A percentile compares a stretch with the other conserved stretches of the same genome.
These are phyloP conservation scores for Corapipo altera DNA, from an alignment of 2,113 vertebrate species.

Conservation along the genomic window DNA sequence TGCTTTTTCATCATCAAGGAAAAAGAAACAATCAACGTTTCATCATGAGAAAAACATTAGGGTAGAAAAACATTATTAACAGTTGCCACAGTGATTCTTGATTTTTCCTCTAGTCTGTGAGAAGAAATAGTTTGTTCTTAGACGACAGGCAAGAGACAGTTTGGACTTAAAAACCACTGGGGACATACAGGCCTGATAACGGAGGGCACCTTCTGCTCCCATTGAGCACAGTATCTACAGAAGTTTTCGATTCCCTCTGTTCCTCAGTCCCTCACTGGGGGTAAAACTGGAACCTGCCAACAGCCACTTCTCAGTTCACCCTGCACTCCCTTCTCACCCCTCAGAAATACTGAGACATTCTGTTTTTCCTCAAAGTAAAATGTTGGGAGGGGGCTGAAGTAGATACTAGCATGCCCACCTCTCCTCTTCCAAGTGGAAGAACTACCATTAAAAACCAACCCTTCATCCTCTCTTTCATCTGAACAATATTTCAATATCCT, in stretches of 20 bases:
- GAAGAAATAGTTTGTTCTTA: background rate
- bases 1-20: background rate
- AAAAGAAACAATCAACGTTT: slow-evolving; percentile 16
- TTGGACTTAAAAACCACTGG: background rate
- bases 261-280: background rate
- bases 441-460: background rate
- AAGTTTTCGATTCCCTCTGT: background rate
- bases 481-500: background rate
- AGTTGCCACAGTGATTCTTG: background rate
- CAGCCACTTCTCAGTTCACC: background rate
- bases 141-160: background rate
- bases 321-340: background rate
- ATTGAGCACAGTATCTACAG: background rate
- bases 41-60: background rate
- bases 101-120: background rate
- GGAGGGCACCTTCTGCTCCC: background rate
- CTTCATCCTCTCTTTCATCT: background rate
- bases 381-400: rapidly evolving
- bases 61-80: background rate
- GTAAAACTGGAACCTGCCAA: background rate
- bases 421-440: background rate
- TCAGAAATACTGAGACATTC: background rate
- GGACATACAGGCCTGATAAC: background rate
- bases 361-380: background rate
- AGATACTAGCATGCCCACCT: background rate